Percentiles rank a stretch among this genome's conserved stretches.
phyloP scores from a whole-genome alignment of 2,797 vertebrate species.

The Diplodus puntazzo region DNA sequence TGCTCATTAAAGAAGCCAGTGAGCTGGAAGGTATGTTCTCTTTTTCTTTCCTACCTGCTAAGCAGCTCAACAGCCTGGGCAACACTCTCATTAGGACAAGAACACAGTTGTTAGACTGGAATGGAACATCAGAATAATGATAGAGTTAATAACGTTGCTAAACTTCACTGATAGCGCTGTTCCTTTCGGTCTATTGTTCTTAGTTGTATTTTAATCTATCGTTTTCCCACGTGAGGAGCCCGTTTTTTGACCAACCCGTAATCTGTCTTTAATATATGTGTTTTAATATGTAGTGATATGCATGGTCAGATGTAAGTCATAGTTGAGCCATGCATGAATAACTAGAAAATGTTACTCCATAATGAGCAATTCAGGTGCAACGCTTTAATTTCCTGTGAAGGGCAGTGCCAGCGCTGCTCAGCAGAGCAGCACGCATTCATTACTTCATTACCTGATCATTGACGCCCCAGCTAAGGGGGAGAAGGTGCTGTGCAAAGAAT shows the following conservation, averaged over 20 bases:
- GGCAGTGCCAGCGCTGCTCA: slow-evolving; percentile 59
- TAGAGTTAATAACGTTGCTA: slow-evolving; percentile 34
- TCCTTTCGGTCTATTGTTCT: slow-evolving; percentile 1
- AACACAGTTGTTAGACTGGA: slow-evolving; percentile 43
- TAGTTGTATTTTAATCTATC: not conserved
- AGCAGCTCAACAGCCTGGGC: slow-evolving; percentile 65
- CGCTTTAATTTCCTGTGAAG: slow-evolving; percentile 78
- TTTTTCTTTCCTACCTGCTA: slow-evolving; percentile 60
- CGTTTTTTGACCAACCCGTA: not conserved
- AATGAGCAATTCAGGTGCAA: slow-evolving; percentile 57
- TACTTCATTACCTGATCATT: slow-evolving; percentile 72
- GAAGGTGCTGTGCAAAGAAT: slow-evolving; percentile 42
- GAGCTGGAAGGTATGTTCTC: slow-evolving; percentile 65
- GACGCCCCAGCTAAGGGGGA: slow-evolving; percentile 40
- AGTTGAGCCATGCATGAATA: slow-evolving; percentile 27
- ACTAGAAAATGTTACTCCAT: slow-evolving; percentile 28
- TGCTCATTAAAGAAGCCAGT: slow-evolving; percentile 74
- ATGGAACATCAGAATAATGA: slow-evolving; percentile 66
- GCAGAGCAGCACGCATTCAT: slow-evolving; percentile 66
- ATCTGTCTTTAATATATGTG: not conserved
- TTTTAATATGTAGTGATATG: slow-evolving; percentile 10
- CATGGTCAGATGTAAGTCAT: slow-evolving; percentile 2
- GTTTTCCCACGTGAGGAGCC: not conserved
- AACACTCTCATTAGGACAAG: slow-evolving; percentile 68
- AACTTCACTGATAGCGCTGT: slow-evolving; percentile 33